Base-by-base conservation (phyloP, 2,888 invertebrate species). In the Adelognathus sp. region DNA sequence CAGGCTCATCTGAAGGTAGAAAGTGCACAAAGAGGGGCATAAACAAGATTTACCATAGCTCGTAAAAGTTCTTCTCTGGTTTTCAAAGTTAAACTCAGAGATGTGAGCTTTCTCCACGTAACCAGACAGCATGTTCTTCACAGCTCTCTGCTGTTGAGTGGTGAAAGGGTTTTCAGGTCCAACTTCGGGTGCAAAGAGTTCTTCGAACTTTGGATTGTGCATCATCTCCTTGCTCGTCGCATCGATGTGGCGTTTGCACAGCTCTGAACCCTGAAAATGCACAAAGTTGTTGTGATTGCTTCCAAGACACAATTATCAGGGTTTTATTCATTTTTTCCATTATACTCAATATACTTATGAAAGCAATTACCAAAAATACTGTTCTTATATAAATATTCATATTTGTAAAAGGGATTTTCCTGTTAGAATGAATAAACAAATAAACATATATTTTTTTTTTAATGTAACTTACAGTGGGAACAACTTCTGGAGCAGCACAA, bases 71-170 rank as follows among this genome's bases (percentile, higher is more conserved):
- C 98, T 92, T 73, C 99, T 93, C 89, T 99, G 98, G 90, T 97
- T 98, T 91, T 99, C 99, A 94, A 99, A 99, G 87, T 98, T 97
- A 92, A 99, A 99, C 85, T 97, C 97, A 92, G 97, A 99, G 61
- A 99, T 95, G 90, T 99, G 98, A 0, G 99, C 98, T 81, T 96
- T 95, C 89, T 99, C 99, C 0, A 98, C 97, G 92, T 95, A 98
- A 0, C 99, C 99, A 0, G 99, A 96, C 9, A 99, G 92, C 86
- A 96, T 98, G 90, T 99, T 99, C 88, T 97, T 96, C 4, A 94
- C 93, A 0, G 98, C 97, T 81, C 94, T 94, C 92, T 98, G 96
- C 88, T 98, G 98, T 87, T 96, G 95, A 0, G 98, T 98, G 92
- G 97, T 95, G 89, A 96, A 97, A 0, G 99, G 99, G 92, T 99